These are phyloP conservation scores for Cecidostiba fungosa DNA, from an alignment of 2,888 invertebrate genomes.

Conservation along the genomic window DNA sequence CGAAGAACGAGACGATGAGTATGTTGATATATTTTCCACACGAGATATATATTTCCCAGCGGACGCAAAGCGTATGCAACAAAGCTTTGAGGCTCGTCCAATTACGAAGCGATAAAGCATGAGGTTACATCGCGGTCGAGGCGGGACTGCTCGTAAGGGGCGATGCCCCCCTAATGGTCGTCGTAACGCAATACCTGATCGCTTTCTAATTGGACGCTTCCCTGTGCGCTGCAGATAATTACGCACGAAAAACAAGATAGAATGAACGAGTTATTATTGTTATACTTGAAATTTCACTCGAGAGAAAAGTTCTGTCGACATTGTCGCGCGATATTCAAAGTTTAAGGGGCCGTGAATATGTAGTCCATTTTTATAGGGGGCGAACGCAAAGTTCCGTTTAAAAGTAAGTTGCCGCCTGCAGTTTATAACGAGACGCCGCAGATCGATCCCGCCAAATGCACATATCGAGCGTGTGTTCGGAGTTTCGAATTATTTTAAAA, in stretches of 20 bases:
- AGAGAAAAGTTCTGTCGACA: not conserved
- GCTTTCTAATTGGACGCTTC: constrained; percentile 31
- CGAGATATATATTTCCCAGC: too few relatives aligned
- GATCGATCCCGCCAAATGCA: not conserved
- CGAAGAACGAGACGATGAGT: too few relatives aligned
- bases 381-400: not conserved
- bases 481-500: not conserved
- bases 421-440: not conserved
- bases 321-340: constrained; percentile 12
- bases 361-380: not conserved
- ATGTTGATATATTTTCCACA: too few relatives aligned
- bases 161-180: constrained; percentile 27
- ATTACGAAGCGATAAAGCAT: constrained; percentile 56
- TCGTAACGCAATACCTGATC: constrained; percentile 36
- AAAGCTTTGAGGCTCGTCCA: constrained; percentile 21
- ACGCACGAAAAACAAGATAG: not conserved
- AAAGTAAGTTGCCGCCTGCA: not conserved
- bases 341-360: not conserved
- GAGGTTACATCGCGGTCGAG: constrained; percentile 27
- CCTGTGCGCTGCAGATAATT: not conserved
- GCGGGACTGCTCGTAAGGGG: constrained; percentile 6
- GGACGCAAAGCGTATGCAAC: not conserved
- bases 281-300: not conserved
- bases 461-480: not conserved
- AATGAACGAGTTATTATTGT: not conserved